Evolutionary conservation across 2,113 vertebrate genomes (phyloP), one percentile per base, ranked within the genome.

Genomic region (Elephas maximus): DNA sequence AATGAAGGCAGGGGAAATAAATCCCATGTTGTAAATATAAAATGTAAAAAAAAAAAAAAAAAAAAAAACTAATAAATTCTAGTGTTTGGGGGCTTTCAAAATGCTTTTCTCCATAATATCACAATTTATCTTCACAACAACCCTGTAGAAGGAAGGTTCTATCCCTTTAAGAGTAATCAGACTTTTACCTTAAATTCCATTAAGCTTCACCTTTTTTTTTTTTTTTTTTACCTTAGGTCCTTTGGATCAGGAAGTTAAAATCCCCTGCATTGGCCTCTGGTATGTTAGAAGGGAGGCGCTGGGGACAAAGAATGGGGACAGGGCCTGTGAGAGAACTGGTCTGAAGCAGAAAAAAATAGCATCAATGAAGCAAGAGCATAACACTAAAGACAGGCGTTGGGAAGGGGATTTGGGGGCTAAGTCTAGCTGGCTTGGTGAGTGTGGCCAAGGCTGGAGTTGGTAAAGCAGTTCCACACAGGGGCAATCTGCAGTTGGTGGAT

Each of bases 361-460:
- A 14, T 51, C 67, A 60, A 15, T 8, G 37, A 95, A 85, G 81
- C 57, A 41, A 77, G 44, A 79, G 94, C 57, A 95, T 94, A 60
- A 51, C 12, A 26, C 0, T 3, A 24, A 82, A 93, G 83, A 74
- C 15, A 20, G 41, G 45, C 17, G 28, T 26, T 62, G 33, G 89
- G 45, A 24, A 15, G 0, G 4, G 44, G n/a, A 53, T 57, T 62
- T 41, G 44, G 96, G 20, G 94, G 93, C 92, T 51, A 57, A 74
- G 96, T 94, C 96, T 82, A 18, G 26, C 97, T 77, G 85, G 97
- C 96, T 91, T 91, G 91, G 88, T 93, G 78, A 1, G 95, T 96
- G 97, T 96, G 95, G 96, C 37, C 96, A 94, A 71, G 20, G 82
- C 82, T 88, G 93, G 96, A 95, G 96, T 89, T 45, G 74, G 26